These are phyloP conservation scores for Myotis davidii DNA, from an alignment of 2,113 vertebrate genomes.

Conservation along the genomic window DNA sequence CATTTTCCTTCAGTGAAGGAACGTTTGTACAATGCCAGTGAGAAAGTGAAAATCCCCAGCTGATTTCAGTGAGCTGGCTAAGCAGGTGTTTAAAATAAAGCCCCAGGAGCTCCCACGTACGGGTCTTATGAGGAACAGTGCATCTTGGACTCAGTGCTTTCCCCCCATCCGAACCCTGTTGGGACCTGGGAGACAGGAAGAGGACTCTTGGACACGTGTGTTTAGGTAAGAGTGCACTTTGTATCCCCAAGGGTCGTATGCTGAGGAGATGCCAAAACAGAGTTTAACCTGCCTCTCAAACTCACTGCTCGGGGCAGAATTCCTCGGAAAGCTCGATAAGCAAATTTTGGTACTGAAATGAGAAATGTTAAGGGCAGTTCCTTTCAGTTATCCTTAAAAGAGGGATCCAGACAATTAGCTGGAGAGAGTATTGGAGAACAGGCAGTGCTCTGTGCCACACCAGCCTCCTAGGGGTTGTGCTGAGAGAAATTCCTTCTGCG, in stretches of 20 bases:
- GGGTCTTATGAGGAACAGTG: neutral
- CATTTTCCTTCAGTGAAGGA: constrained; percentile 52
- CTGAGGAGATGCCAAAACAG: neutral
- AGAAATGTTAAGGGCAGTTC: neutral
- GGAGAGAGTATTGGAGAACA: neutral
- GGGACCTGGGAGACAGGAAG: neutral
- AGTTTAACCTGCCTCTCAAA: neutral
- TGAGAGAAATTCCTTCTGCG: neutral
- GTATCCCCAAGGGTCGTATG: neutral
- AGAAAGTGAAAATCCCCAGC: constrained; percentile 13
- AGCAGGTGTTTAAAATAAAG: constrained; percentile 49
- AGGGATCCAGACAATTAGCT: neutral
- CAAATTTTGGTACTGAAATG: neutral
- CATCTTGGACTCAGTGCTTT: neutral
- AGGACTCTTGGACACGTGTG: neutral
- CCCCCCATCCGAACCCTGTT: neutral
- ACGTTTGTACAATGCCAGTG: constrained; percentile 21
- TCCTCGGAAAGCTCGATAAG: neutral
- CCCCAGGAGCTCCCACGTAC: neutral
- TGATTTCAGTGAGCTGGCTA: constrained; percentile 32
- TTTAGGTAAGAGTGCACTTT: neutral
- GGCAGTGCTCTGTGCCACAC: neutral
- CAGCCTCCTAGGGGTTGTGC: neutral
- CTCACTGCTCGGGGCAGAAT: neutral
- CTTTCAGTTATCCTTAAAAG: neutral